Evolutionary conservation across 1,140 invertebrate genomes (phyloP).

Genomic region (Coptotermes formosanus): DNA sequence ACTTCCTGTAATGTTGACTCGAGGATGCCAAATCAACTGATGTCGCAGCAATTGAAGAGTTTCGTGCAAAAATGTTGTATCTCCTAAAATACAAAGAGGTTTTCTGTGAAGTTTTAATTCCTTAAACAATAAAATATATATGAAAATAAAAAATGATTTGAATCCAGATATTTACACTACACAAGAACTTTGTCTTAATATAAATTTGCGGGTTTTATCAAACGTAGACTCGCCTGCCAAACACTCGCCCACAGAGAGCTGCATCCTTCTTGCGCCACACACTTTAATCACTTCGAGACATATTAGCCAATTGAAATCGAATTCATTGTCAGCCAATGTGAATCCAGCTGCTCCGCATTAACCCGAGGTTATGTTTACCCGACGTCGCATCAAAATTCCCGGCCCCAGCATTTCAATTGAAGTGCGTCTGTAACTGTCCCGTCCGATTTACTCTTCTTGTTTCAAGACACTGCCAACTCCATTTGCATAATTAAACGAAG

Average conservation of each 20-base stretch:
- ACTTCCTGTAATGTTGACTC: background rate
- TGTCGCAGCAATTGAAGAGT: background rate
- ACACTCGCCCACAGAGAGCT: too few species aligned
- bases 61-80: too few species aligned
- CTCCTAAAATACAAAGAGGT: too few species aligned
- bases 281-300: background rate
- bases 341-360: background rate
- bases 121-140: too few species aligned
- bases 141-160: too few species aligned
- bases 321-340: conserved; percentile 11
- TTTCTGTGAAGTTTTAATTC: too few species aligned
- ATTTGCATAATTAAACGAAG: background rate
- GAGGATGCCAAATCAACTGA: conserved; percentile 13
- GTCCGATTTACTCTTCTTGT: background rate
- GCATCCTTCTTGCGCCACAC: too few species aligned
- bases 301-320: conserved; percentile 7
- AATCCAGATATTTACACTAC: too few species aligned
- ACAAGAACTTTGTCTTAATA: too few species aligned
- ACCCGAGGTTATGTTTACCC: background rate
- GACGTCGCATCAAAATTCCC: too few species aligned
- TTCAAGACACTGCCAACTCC: background rate
- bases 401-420: background rate
- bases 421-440: background rate
- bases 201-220: too few species aligned
- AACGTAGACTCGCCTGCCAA: too few species aligned